Conservation (phyloP, 2,888 invertebrate species). For the Nymphalis urticae region DNA sequence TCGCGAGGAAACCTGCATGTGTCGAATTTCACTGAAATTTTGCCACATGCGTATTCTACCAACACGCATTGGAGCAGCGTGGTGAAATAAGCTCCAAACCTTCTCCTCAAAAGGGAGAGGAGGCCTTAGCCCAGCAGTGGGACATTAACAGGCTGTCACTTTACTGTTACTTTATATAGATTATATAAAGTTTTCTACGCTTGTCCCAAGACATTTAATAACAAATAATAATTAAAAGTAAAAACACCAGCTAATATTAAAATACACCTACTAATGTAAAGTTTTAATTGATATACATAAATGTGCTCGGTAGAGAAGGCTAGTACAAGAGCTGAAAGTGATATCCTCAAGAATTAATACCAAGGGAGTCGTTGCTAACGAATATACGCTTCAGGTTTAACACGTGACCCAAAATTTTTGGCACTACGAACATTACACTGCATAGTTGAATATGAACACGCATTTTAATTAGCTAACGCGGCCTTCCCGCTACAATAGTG, state of each 20-base stretch:
- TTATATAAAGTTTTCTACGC: too few relatives aligned
- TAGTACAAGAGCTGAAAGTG: slow-evolving; percentile 28
- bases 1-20: too few relatives aligned
- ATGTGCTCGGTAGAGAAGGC: slow-evolving; percentile 18
- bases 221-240: background rate
- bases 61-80: too few relatives aligned
- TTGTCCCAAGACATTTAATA: background rate
- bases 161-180: too few relatives aligned
- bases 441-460: slow-evolving; percentile 22
- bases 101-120: too few relatives aligned
- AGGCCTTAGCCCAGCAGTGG: too few relatives aligned
- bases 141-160: too few relatives aligned
- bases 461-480: slow-evolving; percentile 33
- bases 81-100: too few relatives aligned
- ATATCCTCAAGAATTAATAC: slow-evolving; percentile 25
- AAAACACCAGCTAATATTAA: background rate
- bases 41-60: too few relatives aligned
- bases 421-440: slow-evolving; percentile 12
- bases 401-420: slow-evolving; percentile 25
- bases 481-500: slow-evolving; percentile 28
- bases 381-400: slow-evolving; percentile 6
- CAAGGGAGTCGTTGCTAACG: slow-evolving; percentile 19
- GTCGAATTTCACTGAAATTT: too few relatives aligned
- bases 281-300: slow-evolving; percentile 55
- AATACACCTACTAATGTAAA: slow-evolving; percentile 42